Percentiles rank a stretch among this genome's conserved stretches.
phyloP scores from a whole-genome alignment of 2,797 vertebrate genomes.

The Semaprochilodus insignis region DNA sequence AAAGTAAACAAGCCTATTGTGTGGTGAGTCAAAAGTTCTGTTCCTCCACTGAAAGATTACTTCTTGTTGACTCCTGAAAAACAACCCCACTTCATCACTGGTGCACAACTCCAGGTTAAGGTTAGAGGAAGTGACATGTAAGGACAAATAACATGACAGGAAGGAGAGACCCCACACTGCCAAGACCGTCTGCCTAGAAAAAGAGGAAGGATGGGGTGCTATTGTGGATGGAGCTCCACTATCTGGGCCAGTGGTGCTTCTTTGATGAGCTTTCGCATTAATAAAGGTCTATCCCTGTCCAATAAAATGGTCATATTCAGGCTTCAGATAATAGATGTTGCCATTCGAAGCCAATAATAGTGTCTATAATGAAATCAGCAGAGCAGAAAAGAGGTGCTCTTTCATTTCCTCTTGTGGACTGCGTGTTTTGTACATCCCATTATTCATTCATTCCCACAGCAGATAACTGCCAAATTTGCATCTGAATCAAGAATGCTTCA shows the following conservation, averaged over 20 bases:
- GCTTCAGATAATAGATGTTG: conserved; percentile 82
- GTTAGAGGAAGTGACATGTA: conserved; percentile 32
- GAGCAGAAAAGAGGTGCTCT: conserved; percentile 83
- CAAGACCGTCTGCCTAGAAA: conserved; percentile 55
- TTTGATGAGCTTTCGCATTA: conserved; percentile 77
- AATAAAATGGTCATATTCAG: conserved; percentile 72
- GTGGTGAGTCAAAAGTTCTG: neutral
- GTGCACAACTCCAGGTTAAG: conserved; percentile 5
- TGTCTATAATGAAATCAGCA: conserved; percentile 85
- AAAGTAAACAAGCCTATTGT: neutral
- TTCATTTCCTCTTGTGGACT: conserved; percentile 82
- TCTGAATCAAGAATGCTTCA: conserved; percentile 81
- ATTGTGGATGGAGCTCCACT: conserved; percentile 61
- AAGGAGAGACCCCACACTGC: conserved; percentile 49
- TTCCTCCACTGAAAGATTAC: neutral
- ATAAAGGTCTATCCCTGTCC: conserved; percentile 74
- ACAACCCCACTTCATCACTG: conserved; percentile 15
- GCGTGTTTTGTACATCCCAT: conserved; percentile 76
- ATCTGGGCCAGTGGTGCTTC: conserved; percentile 69
- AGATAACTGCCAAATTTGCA: conserved; percentile 82
- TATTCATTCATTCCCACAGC: conserved; percentile 77
- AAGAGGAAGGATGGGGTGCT: conserved; percentile 56
- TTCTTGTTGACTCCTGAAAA: conserved; percentile 40
- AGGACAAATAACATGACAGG: conserved; percentile 54
- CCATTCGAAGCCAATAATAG: conserved; percentile 84